Evolutionary conservation across 2,888 invertebrate species (phyloP).

Genomic region (Dicycla oo): DNA sequence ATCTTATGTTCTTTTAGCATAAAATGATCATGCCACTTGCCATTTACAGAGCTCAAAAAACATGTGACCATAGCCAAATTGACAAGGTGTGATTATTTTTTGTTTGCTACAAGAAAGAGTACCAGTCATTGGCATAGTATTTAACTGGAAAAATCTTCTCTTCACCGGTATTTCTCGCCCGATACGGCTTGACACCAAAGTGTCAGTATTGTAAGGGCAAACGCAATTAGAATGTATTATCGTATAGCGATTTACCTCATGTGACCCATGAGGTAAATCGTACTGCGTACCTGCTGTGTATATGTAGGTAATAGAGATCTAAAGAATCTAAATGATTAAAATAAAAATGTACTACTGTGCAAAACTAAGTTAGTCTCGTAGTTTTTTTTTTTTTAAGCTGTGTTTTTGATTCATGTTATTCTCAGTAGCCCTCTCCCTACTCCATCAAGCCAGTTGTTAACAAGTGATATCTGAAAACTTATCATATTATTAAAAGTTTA

Average conservation of each 20-base stretch:
- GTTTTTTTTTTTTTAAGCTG: not conserved
- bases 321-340: not conserved
- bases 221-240: conserved; percentile 47
- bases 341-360: not conserved
- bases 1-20: conserved; percentile 34
- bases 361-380: not conserved
- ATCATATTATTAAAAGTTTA: too few species aligned
- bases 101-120: conserved; percentile 19
- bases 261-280: too few species aligned
- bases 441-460: not conserved
- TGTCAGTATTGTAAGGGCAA: conserved; percentile 40
- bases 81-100: conserved; percentile 22
- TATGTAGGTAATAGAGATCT: not conserved
- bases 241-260: conserved; percentile 24
- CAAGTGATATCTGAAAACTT: not conserved
- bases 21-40: conserved; percentile 12
- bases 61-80: conserved; percentile 23
- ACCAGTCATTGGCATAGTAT: conserved; percentile 9
- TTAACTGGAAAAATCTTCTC: conserved; percentile 26
- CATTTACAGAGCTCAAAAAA: conserved; percentile 8
- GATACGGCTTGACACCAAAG: conserved; percentile 14
- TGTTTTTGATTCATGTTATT: not conserved
- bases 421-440: not conserved
- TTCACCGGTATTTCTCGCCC: conserved; percentile 14
- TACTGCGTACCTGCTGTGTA: not conserved